Evolutionary conservation across 1,140 invertebrate species (phyloP), one percentile per base, ranked within the genome.

Genomic region (Heliothis virescens): DNA sequence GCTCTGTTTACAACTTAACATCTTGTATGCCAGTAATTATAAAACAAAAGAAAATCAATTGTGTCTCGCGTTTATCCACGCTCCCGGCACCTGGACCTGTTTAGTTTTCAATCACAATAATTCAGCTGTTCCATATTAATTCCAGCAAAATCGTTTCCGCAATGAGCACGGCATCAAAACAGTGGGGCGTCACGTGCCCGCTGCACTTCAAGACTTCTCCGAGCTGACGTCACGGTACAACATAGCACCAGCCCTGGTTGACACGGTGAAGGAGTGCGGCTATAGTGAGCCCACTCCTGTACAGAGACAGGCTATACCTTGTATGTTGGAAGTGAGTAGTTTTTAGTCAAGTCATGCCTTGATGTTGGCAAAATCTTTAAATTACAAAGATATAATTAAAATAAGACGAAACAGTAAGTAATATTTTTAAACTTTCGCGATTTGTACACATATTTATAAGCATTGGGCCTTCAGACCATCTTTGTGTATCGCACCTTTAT

Each of bases 231-330:
- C 85, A 7, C 82, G 87, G 3, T 97, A 96, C 85, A 92, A 96
- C 79, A 90, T 98, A 13, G 87, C 95, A 10, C 83, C 95, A 47
- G 94, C 95, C 65, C 89, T 99, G 0, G 90, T 98, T 13, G 90
- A 97, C 53, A 99, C 98, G 90, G 95, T 99, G 1, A 93, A 90
- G 29, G 95, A 95, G 34, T 96, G 96, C 88, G 97, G 97, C 0
- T 99, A 99, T 88, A 89, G 89, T 1, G 94, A 95, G 75, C 99
- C 99, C 11, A 99, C 99, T 9, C 97, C 98, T 0, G 97, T 99
- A 86, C 99, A 99, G 95, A 98, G 98, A 96, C 99, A 99, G 95
- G 97, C 98, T 0, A 96, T 99, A 81, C 98, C 99, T 15, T 95
- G 97, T 53, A 97, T 99, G 96, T 90, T 99, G 62, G 94, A 97